Conservation (phyloP, 2,113 vertebrate genomes). For the Neolamprologus tretocephalus region DNA sequence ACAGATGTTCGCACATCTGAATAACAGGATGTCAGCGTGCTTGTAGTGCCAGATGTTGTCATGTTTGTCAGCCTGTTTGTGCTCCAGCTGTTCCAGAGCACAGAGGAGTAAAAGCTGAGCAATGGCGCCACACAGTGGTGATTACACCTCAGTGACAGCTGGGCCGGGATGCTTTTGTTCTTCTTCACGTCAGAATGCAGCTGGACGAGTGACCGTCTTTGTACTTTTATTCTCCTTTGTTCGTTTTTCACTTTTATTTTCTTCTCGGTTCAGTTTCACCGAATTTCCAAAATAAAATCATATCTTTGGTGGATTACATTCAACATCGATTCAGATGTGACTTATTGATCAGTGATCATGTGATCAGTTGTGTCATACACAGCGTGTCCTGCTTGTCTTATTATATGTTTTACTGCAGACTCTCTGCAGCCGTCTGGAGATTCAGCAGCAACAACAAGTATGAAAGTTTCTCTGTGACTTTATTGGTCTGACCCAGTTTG, state of each 20-base stretch:
- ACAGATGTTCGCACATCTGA: not conserved
- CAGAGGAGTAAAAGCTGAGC: not conserved
- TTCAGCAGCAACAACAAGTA: not conserved
- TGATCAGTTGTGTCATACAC: not conserved
- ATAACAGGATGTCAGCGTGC: not conserved
- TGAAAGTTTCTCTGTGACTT: not conserved
- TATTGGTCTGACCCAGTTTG: not conserved
- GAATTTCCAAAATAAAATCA: rapidly evolving
- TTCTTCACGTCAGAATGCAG: not conserved
- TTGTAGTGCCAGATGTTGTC: not conserved
- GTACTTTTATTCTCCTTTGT: rapidly evolving
- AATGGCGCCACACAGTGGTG: not conserved
- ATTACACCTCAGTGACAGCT: rapidly evolving
- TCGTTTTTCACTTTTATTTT: not conserved
- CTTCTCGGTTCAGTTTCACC: not conserved
- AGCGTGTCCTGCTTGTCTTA: not conserved
- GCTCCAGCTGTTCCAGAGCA: not conserved
- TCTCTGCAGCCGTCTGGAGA: not conserved
- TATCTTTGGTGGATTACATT: not conserved
- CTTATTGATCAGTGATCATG: not conserved
- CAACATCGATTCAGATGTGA: not conserved
- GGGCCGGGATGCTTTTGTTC: not conserved
- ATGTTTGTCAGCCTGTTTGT: not conserved
- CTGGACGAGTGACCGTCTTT: not conserved
- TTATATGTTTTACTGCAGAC: not conserved